Evolutionary conservation across 1,140 invertebrate species (phyloP).

Genomic region (Asobara japonica): DNA sequence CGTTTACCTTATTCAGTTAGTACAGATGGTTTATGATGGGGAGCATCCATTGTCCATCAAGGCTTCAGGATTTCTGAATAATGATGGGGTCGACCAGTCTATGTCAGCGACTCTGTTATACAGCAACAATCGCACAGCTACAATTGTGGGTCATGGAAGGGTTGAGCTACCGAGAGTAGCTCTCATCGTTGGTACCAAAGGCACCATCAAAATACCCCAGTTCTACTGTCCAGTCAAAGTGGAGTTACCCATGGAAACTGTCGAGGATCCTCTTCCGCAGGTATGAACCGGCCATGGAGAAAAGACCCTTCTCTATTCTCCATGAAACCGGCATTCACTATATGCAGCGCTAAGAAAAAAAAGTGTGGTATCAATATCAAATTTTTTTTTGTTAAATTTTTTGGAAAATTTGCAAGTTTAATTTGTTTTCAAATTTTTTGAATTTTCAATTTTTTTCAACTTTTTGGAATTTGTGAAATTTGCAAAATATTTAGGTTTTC

Average conservation of each 20-base stretch:
- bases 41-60: conserved; percentile 72
- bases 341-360: no score
- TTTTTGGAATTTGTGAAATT: no score
- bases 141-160: conserved; percentile 68
- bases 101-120: conserved; percentile 74
- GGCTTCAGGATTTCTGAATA: conserved; percentile 74
- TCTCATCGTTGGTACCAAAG: conserved; percentile 75
- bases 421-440: no score
- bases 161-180: conserved; percentile 73
- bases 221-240: conserved; percentile 65
- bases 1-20: conserved; percentile 82
- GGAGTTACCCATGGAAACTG: conserved; percentile 49
- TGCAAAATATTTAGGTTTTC: no score
- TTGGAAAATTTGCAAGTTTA: no score
- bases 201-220: conserved; percentile 70
- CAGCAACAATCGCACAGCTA: conserved; percentile 72
- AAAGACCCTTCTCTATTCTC: no score
- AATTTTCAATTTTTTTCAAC: no score
- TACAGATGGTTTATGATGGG: conserved; percentile 76
- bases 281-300: no score
- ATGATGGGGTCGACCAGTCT: conserved; percentile 75
- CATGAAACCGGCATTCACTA: no score
- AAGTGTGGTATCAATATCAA: no score
- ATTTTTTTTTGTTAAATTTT: no score
- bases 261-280: conserved; percentile 69